phyloP scores from a whole-genome alignment of 2,113 vertebrate genomes.

The Hemiscyllium ocellatum region DNA sequence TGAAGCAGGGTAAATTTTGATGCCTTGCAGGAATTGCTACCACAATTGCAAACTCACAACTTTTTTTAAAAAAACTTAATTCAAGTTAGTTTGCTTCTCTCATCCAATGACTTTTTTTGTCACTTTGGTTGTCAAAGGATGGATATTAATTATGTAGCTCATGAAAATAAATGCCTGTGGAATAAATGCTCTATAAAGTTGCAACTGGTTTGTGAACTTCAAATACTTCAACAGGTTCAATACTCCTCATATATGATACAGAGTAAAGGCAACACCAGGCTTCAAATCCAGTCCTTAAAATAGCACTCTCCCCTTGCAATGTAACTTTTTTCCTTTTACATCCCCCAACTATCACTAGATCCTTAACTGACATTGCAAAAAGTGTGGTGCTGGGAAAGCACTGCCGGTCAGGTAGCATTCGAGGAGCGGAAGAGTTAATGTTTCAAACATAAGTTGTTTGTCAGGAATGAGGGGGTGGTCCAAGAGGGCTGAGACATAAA shows the following conservation, averaged over 20 bases:
- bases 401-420: too few relatives aligned
- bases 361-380: neutral
- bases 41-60: neutral
- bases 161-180: conserved; percentile 16
- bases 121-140: neutral
- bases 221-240: neutral
- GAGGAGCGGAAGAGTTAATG: too few relatives aligned
- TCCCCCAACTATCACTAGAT: neutral
- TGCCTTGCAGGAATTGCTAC: neutral
- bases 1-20: neutral
- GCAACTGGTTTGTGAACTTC: neutral
- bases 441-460: too few relatives aligned
- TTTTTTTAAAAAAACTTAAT: neutral
- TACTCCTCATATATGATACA: neutral
- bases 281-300: neutral
- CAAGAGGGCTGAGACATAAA: too few relatives aligned
- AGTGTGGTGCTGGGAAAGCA: too few relatives aligned
- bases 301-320: neutral
- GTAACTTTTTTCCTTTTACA: neutral
- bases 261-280: neutral
- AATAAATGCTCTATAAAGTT: neutral
- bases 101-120: neutral
- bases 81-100: neutral
- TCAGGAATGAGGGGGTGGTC: too few relatives aligned
- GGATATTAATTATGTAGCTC: conserved; percentile 2